Conservation (phyloP, 2,888 invertebrate species). For the Stramonita haemastoma region DNA sequence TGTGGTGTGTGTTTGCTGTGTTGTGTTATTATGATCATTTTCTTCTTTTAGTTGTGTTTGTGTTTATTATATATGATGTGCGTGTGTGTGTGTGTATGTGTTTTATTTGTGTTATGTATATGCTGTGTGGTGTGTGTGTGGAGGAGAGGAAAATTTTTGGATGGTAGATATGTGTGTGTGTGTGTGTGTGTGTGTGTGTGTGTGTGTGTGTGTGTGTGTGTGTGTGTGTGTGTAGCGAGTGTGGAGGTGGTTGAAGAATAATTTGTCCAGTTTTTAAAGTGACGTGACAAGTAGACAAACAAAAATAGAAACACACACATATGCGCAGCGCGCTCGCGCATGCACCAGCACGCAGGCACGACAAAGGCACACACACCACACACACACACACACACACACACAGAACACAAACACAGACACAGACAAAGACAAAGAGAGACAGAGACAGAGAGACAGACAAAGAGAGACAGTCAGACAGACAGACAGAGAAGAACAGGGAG, state of each 20-base stretch:
- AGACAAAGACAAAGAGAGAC: no score
- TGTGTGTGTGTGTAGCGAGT: not conserved
- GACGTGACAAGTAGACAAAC: not conserved
- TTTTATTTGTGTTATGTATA: not conserved
- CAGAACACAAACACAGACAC: not conserved
- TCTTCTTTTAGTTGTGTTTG: not conserved
- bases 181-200: not conserved
- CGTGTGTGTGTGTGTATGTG: no score
- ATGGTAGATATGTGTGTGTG: not conserved
- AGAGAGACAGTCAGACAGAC: no score
- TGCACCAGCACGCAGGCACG: not conserved
- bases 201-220: not conserved
- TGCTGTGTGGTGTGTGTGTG: not conserved
- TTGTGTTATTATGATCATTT: not conserved
- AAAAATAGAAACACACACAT: not conserved
- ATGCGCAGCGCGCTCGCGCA: no score
- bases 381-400: not conserved
- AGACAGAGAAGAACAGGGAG: no score
- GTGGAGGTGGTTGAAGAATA: not conserved
- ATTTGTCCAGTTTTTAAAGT: not conserved
- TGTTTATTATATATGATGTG: no score
- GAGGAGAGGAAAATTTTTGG: not conserved
- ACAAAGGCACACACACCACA: not conserved
- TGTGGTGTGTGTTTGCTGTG: not conserved
- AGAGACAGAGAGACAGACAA: no score